Percentiles rank a stretch among this genome's conserved stretches.
Evolutionary conservation across 2,113 vertebrate species (phyloP).

Genomic region (Rattus rattus): DNA sequence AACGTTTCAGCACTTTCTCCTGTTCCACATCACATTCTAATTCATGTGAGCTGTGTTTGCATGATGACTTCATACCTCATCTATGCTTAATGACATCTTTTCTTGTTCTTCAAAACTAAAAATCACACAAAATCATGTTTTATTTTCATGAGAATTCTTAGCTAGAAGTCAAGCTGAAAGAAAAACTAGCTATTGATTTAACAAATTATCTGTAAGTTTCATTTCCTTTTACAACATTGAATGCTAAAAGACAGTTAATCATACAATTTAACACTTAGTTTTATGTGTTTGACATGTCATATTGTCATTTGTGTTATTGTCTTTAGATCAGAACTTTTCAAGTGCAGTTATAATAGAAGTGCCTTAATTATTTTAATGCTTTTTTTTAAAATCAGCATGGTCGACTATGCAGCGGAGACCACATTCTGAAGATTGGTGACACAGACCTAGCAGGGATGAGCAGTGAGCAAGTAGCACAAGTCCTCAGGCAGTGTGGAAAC

Average conservation of each 20-base stretch:
- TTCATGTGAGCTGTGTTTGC: background rate
- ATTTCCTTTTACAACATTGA: background rate
- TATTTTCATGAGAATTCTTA: slow-evolving; percentile 1
- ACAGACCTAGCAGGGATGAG: slow-evolving; percentile 95
- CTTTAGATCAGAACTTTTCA: background rate
- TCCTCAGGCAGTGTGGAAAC: slow-evolving; percentile 95
- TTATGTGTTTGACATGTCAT: background rate
- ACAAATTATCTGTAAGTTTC: slow-evolving; percentile 7
- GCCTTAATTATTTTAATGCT: background rate
- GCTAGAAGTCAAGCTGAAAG: slow-evolving; percentile 17
- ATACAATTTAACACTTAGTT: background rate
- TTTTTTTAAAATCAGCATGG: slow-evolving; percentile 88
- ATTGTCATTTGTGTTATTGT: background rate
- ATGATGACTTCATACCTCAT: background rate
- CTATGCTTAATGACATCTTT: background rate
- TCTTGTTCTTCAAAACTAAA: background rate
- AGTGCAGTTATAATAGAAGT: background rate
- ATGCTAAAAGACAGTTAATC: background rate
- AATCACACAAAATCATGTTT: background rate
- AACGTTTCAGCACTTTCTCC: slow-evolving; percentile 3
- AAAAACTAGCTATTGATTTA: background rate
- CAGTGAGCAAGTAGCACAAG: slow-evolving; percentile 97
- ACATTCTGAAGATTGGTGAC: slow-evolving; percentile 95
- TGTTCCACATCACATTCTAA: slow-evolving; percentile 7
- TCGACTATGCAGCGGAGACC: slow-evolving; percentile 94